Conservation (phyloP, 2,113 vertebrate genomes). For the Gila orcuttii region DNA sequence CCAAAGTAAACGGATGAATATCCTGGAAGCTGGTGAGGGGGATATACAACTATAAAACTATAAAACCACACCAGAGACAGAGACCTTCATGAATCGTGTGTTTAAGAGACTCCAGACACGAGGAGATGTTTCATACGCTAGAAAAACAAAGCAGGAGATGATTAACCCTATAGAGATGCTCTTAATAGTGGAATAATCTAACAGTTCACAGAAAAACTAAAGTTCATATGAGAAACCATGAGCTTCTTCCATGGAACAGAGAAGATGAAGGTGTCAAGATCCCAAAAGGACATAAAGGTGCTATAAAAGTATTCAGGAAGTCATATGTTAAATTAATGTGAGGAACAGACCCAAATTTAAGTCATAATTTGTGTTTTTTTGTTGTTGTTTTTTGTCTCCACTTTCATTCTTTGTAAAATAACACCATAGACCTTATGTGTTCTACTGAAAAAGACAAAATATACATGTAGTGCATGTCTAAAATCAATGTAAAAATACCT, state of each 20-base stretch:
- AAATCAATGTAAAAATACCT: no score
- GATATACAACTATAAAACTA: slow-evolving; percentile 4
- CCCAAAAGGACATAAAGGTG: background rate
- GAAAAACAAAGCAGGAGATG: background rate
- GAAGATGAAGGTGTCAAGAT: background rate
- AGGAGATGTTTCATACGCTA: background rate
- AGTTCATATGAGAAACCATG: background rate
- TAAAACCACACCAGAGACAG: slow-evolving; percentile 30
- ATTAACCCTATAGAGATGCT: background rate
- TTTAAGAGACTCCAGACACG: slow-evolving; percentile 44
- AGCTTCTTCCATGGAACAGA: background rate
- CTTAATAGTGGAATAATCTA: background rate
- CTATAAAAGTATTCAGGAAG: background rate
- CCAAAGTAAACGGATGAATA: slow-evolving; percentile 20
- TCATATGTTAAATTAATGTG: background rate
- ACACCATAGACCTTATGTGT: background rate
- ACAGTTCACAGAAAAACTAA: background rate
- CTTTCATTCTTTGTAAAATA: background rate
- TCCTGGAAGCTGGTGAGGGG: slow-evolving; percentile 35
- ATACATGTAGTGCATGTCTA: background rate
- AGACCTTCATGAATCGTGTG: slow-evolving; percentile 29
- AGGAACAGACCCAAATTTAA: background rate
- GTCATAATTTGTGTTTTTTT: background rate
- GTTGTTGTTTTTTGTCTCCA: background rate
- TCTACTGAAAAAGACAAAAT: background rate